Percentiles rank a stretch among this genome's conserved stretches.
phyloP scores from a whole-genome alignment of 2,797 vertebrate species.

The Lacerta viridis region DNA sequence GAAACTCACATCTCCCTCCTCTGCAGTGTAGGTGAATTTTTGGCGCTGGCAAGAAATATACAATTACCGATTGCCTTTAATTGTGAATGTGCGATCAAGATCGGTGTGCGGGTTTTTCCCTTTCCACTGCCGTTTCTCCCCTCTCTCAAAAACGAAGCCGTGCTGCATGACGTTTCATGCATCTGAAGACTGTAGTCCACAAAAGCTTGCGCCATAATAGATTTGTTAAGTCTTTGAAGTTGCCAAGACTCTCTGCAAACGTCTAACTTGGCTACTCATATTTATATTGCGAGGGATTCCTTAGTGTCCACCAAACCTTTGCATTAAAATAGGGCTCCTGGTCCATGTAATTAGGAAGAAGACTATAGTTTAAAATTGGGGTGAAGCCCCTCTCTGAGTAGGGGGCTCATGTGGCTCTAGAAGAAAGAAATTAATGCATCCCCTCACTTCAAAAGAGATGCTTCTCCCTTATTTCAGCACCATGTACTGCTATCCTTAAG shows the following conservation, averaged over 20 bases:
- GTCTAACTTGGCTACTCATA: no score
- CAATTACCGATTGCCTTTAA: no score
- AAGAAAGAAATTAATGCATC: no score
- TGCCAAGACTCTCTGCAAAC: no score
- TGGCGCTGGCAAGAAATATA: neutral
- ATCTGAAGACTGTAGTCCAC: no score
- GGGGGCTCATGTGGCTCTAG: neutral
- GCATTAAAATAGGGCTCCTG: neutral
- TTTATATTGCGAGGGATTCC: neutral
- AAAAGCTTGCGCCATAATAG: no score
- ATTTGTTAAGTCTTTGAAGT: no score
- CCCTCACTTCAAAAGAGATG: no score
- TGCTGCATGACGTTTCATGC: no score
- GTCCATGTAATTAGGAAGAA: neutral
- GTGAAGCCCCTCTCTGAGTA: neutral
- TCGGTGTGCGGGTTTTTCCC: neutral
- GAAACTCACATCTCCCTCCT: neutral
- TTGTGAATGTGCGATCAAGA: neutral
- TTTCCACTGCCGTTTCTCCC: no score
- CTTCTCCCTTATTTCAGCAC: neutral
- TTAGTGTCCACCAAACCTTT: neutral
- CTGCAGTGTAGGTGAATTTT: neutral
- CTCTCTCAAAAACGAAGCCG: neutral
- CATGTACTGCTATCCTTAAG: no score
- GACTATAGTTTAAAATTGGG: neutral